Percentiles rank a stretch among this genome's conserved stretches.
phyloP scores from a whole-genome alignment of 2,113 vertebrate species.

The Entomyzon cyanotis region DNA sequence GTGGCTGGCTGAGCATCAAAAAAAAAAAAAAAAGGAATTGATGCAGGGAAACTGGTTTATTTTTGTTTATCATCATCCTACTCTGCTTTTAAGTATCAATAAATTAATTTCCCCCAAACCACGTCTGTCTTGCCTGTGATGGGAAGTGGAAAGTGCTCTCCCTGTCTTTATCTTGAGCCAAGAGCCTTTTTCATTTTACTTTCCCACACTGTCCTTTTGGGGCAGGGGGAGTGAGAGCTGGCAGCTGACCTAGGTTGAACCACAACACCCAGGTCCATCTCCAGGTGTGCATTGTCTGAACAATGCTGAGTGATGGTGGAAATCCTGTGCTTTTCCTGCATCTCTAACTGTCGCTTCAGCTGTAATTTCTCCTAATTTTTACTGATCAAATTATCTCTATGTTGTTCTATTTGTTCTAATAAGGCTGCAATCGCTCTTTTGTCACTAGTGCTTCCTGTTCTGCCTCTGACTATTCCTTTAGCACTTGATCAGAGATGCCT shows the following conservation, averaged over 20 bases:
- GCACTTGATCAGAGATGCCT: conserved; percentile 40
- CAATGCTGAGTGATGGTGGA: conserved; percentile 54
- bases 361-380: conserved; percentile 76
- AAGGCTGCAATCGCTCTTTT: conserved; percentile 77
- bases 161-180: background rate
- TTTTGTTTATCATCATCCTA: background rate
- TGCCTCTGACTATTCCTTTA: conserved; percentile 70
- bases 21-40: background rate
- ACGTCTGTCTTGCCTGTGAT: background rate
- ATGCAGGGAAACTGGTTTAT: background rate
- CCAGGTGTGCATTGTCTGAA: conserved; percentile 62
- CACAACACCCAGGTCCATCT: background rate
- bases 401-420: conserved; percentile 70
- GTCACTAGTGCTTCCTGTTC: conserved; percentile 69
- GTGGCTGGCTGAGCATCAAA: background rate
- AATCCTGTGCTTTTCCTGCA: conserved; percentile 55
- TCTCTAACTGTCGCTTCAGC: conserved; percentile 74
- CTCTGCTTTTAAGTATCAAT: background rate
- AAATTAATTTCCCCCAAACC: background rate
- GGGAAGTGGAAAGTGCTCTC: background rate
- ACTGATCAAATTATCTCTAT: conserved; percentile 72
- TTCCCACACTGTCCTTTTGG: background rate
- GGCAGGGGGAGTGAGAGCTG: background rate
- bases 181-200: background rate
- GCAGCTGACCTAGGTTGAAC: background rate